phyloP scores from a whole-genome alignment of 2,888 invertebrate genomes.

The Drosophila aldrichi region DNA sequence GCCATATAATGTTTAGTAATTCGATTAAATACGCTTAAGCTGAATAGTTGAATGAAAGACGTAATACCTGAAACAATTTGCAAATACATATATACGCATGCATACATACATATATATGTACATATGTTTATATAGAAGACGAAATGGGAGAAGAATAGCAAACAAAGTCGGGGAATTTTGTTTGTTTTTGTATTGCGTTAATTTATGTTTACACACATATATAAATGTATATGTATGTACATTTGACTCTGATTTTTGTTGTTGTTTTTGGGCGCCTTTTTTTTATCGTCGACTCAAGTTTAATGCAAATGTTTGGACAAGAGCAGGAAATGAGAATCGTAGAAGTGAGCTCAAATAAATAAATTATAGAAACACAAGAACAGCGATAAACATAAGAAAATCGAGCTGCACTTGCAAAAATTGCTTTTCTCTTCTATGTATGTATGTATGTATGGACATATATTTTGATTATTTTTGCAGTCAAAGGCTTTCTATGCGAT shows the following conservation, averaged over 20 bases:
- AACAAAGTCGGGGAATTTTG: slow-evolving; percentile 6
- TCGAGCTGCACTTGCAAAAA: slow-evolving; percentile 5
- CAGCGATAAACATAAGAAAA: background rate
- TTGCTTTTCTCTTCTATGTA: background rate
- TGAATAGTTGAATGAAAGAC: background rate
- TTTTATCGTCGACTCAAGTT: slow-evolving; percentile 28
- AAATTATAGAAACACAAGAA: background rate
- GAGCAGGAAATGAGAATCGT: slow-evolving; percentile 41
- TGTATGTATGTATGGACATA: background rate
- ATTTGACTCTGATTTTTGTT: background rate
- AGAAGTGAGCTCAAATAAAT: background rate
- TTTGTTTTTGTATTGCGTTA: background rate
- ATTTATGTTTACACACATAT: background rate
- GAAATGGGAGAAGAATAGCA: background rate
- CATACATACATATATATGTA: no score
- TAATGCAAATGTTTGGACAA: slow-evolving; percentile 50
- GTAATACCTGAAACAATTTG: slow-evolving; percentile 1
- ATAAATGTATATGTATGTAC: background rate
- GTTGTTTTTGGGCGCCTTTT: slow-evolving; percentile 2
- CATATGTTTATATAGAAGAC: background rate
- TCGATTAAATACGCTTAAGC: background rate
- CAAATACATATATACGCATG: background rate
- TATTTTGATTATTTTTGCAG: background rate
- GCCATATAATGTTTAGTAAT: background rate
- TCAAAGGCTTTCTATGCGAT: background rate